Evolutionary conservation across 37 sponge, comb jelly and placozoan species (phyloP).

Genomic region (Crambe crambe): DNA sequence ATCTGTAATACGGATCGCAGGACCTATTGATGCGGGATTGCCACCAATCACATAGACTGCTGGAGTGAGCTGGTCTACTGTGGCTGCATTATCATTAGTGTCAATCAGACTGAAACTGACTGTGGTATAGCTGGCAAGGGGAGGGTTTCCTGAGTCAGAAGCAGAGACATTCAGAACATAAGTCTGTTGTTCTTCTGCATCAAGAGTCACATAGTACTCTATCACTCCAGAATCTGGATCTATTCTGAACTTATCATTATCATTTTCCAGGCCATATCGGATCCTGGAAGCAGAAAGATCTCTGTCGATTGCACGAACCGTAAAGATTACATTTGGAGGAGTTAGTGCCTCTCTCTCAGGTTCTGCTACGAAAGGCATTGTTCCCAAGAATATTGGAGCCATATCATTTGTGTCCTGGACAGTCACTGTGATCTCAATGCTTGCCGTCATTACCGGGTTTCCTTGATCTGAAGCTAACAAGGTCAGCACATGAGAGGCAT

Average conservation of each 20-base stretch:
- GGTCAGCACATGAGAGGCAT: constrained; percentile 20
- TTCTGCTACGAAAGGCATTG: constrained; percentile 22
- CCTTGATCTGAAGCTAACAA: constrained; percentile 65
- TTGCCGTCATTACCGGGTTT: constrained; percentile 32
- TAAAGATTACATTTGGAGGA: constrained; percentile 24
- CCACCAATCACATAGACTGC: constrained; percentile 34
- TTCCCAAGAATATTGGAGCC: constrained; percentile 47
- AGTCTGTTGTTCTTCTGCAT: constrained; percentile 34
- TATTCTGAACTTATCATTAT: constrained; percentile 25
- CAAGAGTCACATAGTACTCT: constrained; percentile 1
- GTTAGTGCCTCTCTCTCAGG: constrained; percentile 13
- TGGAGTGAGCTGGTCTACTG: constrained; percentile 48
- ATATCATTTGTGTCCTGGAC: constrained; percentile 63
- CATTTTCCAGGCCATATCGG: constrained; percentile 31
- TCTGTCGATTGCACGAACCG: constrained; percentile 26
- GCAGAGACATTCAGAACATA: constrained; percentile 50
- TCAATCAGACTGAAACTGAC: constrained; percentile 49
- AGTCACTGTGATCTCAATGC: constrained; percentile 7
- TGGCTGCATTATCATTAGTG: constrained; percentile 52
- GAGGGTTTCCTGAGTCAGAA: constrained; percentile 47
- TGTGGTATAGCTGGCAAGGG: constrained; percentile 37
- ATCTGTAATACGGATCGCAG: constrained; percentile 65
- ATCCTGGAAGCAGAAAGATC: constrained; percentile 27
- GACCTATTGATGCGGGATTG: constrained; percentile 65
- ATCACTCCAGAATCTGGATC: constrained; percentile 30